Base-by-base conservation (phyloP, 2,113 vertebrate genomes). In the Cephalopterus ornatus region DNA sequence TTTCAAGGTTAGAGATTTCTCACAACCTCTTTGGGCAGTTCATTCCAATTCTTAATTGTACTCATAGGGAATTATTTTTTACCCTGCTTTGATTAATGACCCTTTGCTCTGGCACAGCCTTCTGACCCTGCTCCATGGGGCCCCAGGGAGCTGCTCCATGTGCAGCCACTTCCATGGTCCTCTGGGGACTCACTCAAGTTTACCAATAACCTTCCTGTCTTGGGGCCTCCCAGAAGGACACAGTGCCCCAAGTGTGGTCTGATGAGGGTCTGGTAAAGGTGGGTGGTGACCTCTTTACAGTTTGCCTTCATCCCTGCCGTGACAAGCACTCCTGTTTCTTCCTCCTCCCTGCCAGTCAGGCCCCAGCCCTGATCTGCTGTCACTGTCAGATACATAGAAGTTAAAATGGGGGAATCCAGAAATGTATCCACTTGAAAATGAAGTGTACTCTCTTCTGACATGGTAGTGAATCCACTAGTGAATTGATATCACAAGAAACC, bases 61-160 rank as follows among this genome's bases (percentile, higher is more conserved):
- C 12, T 73, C 21, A 7, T 5, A 24, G 55, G 35, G 65, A 77
- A 18, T 21, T 18, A 28, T 37, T 83, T 56, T 53, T 50, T 24
- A 28, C 12, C 2, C 18, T 0, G 1, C 12, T 68, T 37, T 53
- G 19, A n/a, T 49, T 56, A 83, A 72, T 0, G 1, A 39, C 11
- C 7, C 4, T 63, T 72, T 39, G 47, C 35, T 63, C 58, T 52
- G 53, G 14, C 42, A 24, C 19, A 81, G 49, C 49, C 30, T 83
- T 53, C 52, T 66, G n/a, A 39, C 3, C 8, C 32, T 6, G 7
- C 13, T 68, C 11, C 23, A 12, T 9, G 13, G 30, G 30, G 9
- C 9, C 10, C 33, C 55, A 30, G 63, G 58, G 37, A 75, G 42
- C 28, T 86, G 44, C 18, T 77, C 55, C 12, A 3, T 12, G 9